Evolutionary conservation across 2,797 vertebrate genomes (phyloP), one percentile per base, ranked within the genome.

Genomic region (Cottoperca gobio): DNA sequence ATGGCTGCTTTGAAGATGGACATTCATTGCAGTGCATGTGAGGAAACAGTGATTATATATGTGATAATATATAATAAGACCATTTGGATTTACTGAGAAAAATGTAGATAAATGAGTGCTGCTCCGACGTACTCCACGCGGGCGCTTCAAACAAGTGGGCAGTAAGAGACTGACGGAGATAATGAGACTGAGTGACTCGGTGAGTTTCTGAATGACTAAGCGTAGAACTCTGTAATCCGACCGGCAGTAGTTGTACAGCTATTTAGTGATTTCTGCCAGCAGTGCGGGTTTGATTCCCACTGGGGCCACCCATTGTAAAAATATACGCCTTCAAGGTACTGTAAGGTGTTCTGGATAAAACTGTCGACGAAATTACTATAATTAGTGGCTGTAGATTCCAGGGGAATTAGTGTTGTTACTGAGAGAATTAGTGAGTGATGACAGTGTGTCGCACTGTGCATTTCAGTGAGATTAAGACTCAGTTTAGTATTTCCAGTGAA

Each of bases 341-440:
- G 60, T 69, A 68, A 89, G 88, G 86, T 86, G 79, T 78, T 80
- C 43, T 70, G 83, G 88, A 90, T 91, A 80, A 90, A 83, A 82
- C 74, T 80, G 67, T 78, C 66, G 46, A 4, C 76, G 63, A 76
- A 91, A 92, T 92, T 31, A 90, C 88, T 90, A 83, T 92, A 88
- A 94, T 94, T 90, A 92, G 81, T 60, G 82, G 67, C 73, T 76
- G 73, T 60, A 81, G 81, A 79, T 84, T 88, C 50, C 63, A 70
- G 87, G 87, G 77, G 91, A 87, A 90, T 91, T 90, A 85, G 89
- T 83, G 82, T 79, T 89, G 84, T 81, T 86, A 90, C 81, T 74
- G 68, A 85, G 78, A 80, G 83, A 87, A 91, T 91, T 89, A 91
- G 89, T 71, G 75, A 64, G 83, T 68, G 88, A 87, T 92, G 91